Evolutionary conservation across 2,113 vertebrate species (phyloP), one percentile per base, ranked within the genome.

Genomic region (Chionis minor): DNA sequence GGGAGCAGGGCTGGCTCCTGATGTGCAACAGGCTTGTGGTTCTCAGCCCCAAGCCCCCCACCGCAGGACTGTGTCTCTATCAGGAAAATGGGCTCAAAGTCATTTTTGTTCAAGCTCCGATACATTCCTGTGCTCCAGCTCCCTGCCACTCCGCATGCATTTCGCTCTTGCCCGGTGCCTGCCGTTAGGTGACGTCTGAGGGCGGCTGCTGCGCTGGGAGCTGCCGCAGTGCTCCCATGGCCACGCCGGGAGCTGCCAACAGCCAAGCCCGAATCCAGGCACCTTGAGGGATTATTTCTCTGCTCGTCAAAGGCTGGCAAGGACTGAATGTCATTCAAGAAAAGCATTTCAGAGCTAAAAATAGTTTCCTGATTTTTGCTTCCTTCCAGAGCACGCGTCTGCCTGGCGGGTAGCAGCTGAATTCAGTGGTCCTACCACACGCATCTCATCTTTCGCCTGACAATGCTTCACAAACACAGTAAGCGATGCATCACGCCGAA

Each of bases 301-400:
- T 59, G 49, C 71, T 92, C 74, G 42, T 82, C 66, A 94, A 90
- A 92, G 79, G 62, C 74, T 94, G 81, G 23, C 0, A 0, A 88
- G 66, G 74, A 77, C 85, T 86, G 40, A 93, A 45, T 58, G 66
- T 83, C 88, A 83, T 52, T 83, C 86, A 90, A 30, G 38, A 33
- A 73, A 93, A 92, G 88, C 38, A 55, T 77, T 94, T 83, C 49
- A 73, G 54, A 81, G 67, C 71, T 90, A 90, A 94, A 91, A 92
- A 92, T 32, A 82, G 24, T 9, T 71, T 61, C 62, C 56, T 42
- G 30, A 16, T 84, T 83, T 91, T 58, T 84, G 63, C 73, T 84
- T 58, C 32, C 54, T 20, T 92, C 63, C 59, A 84, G 63, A 86
- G 45, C 33, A 70, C 77, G 49, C 2, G 7, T 21, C 69, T 74